A percentile compares a stretch with the other conserved stretches of the same genome.
These are phyloP conservation scores for Dromius quadrimaculatus DNA, from an alignment of 2,888 invertebrate genomes.

Conservation along the genomic window DNA sequence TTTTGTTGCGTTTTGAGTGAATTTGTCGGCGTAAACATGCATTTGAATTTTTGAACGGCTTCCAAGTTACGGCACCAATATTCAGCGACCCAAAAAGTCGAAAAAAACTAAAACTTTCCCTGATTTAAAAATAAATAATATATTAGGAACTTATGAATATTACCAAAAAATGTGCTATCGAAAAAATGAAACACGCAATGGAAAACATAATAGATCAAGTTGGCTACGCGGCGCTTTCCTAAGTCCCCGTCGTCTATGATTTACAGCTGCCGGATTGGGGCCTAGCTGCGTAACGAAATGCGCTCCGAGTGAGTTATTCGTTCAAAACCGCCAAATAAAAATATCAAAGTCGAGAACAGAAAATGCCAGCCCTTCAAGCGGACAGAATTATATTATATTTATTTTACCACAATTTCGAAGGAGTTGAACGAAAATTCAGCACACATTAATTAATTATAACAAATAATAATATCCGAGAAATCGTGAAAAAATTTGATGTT, in stretches of 20 bases:
- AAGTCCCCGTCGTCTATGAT: conserved; percentile 45
- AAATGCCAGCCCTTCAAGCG: conserved; percentile 7
- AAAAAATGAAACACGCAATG: conserved; percentile 49
- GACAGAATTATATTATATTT: background rate
- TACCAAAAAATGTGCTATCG: conserved; percentile 33
- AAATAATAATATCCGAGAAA: too few relatives aligned
- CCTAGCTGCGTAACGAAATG: conserved; percentile 44
- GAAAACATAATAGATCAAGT: conserved; percentile 49
- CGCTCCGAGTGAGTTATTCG: conserved; percentile 44
- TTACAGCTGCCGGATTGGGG: conserved; percentile 28
- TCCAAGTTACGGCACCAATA: background rate
- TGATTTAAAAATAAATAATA: conserved; percentile 27
- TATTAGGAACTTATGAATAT: conserved; percentile 39
- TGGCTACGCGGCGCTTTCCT: conserved; percentile 25
- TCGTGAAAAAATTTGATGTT: too few relatives aligned
- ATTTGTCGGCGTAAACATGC: background rate
- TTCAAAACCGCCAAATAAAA: conserved; percentile 45
- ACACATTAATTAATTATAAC: too few relatives aligned
- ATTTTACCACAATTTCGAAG: background rate
- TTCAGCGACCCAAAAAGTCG: background rate
- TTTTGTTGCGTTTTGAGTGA: background rate
- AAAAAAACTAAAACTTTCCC: background rate
- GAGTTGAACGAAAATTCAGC: background rate
- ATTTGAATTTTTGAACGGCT: conserved; percentile 5
- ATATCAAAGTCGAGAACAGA: conserved; percentile 41